Evolutionary conservation across 2,113 vertebrate genomes (phyloP), one percentile per base, ranked within the genome.

Genomic region (Micromys minutus): DNA sequence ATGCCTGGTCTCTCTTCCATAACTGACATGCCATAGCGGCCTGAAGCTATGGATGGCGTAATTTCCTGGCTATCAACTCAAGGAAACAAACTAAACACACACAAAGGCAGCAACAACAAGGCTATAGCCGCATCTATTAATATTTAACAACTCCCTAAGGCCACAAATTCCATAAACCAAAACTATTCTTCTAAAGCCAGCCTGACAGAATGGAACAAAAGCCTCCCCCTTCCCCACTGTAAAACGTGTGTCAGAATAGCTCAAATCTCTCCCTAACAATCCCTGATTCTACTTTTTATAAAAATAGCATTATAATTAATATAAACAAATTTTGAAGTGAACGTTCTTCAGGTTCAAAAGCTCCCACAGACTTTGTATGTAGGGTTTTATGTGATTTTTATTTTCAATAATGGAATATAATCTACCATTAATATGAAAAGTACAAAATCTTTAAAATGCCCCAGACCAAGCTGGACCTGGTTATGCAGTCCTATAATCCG

Each of bases 331-430:
- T 84, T 45, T 84, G 57, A 84, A 67, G 22, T 86, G 42, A 67
- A 50, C 8, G 0, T 19, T 71, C 36, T 55, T 95, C 29, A 77
- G 36, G 12, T 86, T 96, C 90, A 69, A 92, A 93, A 83, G 4
- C 5, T 81, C 65, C 72, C 72, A 71, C 4, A 79, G 9, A 65
- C 11, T 39, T 75, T 77, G 39, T 39, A 13, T 55, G 91, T 95
- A 31, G 47, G 42, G 80, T 80, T 89, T 94, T 87, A 55, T 74
- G 21, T 63, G 92, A 59, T 16, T 39, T 83, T 39, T 39, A 88
- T 83, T 92, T 95, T 89, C 42, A 93, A 5, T 91, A 95, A 90
- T 29, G 93, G 85, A 91, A 59, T 91, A 0, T 92, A 94, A 88
- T 13, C 85, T 39, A 7, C 24, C 45, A 93, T 79, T 91, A 88